Conservation (phyloP, 53 echinoderm and acorn worm species). For the Echinometra lucunter region DNA sequence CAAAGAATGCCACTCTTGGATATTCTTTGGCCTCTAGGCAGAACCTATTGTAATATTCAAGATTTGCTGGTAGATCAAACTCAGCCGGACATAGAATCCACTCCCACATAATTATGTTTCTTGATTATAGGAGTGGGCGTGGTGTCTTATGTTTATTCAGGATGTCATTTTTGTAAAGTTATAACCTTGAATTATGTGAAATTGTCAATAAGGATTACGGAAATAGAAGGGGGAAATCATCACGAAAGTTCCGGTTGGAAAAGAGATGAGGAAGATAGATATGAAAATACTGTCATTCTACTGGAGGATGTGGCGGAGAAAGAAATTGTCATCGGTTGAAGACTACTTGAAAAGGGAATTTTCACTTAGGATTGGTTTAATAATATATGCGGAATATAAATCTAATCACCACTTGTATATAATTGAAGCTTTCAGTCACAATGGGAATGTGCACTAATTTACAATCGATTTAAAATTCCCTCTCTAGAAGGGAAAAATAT, state of each 20-base stretch:
- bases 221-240: background rate
- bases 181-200: background rate
- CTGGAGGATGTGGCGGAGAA: background rate
- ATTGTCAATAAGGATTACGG: constrained; percentile 27
- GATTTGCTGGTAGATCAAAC: background rate
- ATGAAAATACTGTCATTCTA: background rate
- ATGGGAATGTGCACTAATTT: background rate
- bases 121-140: background rate
- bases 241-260: constrained; percentile 25
- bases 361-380: background rate
- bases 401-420: background rate
- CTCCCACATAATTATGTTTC: background rate
- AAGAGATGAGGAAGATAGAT: background rate
- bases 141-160: background rate
- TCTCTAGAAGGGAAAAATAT: too few relatives aligned
- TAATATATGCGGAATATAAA: background rate
- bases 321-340: background rate
- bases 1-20: too few relatives aligned
- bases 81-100: background rate
- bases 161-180: background rate
- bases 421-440: background rate
- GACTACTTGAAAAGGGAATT: too few relatives aligned
- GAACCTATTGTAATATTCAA: background rate
- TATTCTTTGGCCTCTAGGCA: too few relatives aligned
- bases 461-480: too few relatives aligned